phyloP scores from a whole-genome alignment of 2,113 vertebrate genomes.

The Pelodiscus sinensis region DNA sequence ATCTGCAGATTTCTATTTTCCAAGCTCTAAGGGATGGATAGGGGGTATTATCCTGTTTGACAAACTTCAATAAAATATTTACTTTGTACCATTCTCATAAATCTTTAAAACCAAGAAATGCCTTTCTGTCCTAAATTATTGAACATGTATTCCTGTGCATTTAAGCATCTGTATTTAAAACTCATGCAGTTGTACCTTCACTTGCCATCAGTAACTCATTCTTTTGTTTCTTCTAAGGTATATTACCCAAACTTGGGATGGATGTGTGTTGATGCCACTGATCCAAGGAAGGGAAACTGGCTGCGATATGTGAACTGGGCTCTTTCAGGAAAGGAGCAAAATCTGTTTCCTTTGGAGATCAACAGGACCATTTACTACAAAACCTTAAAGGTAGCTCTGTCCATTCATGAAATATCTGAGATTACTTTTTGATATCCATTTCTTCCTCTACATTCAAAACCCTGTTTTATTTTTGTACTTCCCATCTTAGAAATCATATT shows the following conservation, averaged over 20 bases:
- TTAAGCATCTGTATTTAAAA: background rate
- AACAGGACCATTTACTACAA: constrained; percentile 96
- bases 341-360: constrained; percentile 93
- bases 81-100: background rate
- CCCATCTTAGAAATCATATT: background rate
- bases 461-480: fast-evolving
- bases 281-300: constrained; percentile 93
- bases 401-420: background rate
- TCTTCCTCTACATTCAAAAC: background rate
- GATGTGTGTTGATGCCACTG: constrained; percentile 96
- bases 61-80: background rate
- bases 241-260: constrained; percentile 93
- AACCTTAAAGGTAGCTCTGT: constrained; percentile 85
- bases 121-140: background rate
- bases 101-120: background rate
- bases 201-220: background rate
- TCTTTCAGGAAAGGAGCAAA: constrained; percentile 89
- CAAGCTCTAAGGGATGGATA: background rate
- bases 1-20: background rate
- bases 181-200: no score
- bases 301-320: constrained; percentile 95
- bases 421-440: background rate
- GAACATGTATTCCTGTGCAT: background rate
- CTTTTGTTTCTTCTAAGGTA: constrained; percentile 71
- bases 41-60: background rate